Base-by-base conservation (phyloP, 2,888 invertebrate genomes). In the Globia sparganii region DNA sequence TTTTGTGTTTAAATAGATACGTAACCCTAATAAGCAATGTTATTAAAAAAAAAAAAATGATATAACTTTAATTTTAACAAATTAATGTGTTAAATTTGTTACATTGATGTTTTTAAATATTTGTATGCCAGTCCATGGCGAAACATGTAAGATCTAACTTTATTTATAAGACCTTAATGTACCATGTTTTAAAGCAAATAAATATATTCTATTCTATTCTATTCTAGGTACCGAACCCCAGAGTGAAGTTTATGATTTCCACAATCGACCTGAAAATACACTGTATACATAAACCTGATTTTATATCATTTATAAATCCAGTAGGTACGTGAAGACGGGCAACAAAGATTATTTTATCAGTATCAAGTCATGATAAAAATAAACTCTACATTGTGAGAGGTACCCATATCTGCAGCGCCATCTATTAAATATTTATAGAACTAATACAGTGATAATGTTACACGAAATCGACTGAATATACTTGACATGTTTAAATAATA, bases 351-450 rank as follows among this genome's bases (percentile, higher is more conserved):
- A 78, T 18, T 40, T 56, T 13, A 71, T n/a, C 72, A 31, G 25
- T n/a, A 62, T 34, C 34, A 56, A 43, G 25, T 43, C 40, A 28
- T 40, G 40, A 64, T 58, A 31, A 58, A 53, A 69, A 72, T 18
- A 34, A 31, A 43, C 21, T 58, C 11, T 4, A 28, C 43, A 28
- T 46, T 37, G 15, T 49, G 2, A 37, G 9, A 21, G 5, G 21
- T 43, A 25, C 15, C 6, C 15, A n/a, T 15, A 40, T 18, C 4
- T 21, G 21, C 34, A 64, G n/a, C 77, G 77, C 85, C 77, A 85
- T 64, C 83, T 83, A 37, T 18, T 15, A 13, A 13, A n/a, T 53
- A 46, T 40, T 25, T 53, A 0, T 49, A 28, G n/a, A 40, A 80
- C 69, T 58, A 46, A 80, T 28, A 62, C 15, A 31, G n/a, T 34